These are phyloP conservation scores for Dicranocentrus wangi DNA, from an alignment of 2,888 invertebrate genomes.

Conservation along the genomic window DNA sequence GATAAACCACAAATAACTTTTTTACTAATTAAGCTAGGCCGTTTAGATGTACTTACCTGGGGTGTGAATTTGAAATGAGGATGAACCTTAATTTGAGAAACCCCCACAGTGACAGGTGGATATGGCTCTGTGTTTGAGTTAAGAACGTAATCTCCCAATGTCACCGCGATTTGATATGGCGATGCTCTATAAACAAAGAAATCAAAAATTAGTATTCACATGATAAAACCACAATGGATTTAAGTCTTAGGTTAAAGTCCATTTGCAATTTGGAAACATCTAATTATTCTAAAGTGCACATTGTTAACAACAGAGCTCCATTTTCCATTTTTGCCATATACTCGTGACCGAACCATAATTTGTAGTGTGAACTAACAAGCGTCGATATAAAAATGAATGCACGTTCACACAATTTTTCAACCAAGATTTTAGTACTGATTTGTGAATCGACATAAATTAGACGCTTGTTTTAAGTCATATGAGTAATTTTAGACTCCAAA, in stretches of 20 bases:
- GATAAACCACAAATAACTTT: slow-evolving; percentile 3
- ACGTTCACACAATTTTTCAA: too few species aligned
- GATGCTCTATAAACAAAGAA: slow-evolving; percentile 80
- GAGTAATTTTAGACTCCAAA: background rate
- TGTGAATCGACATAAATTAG: background rate
- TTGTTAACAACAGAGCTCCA: too few species aligned
- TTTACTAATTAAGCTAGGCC: slow-evolving; percentile 3
- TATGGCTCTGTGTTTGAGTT: slow-evolving; percentile 93
- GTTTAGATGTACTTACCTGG: slow-evolving; percentile 76
- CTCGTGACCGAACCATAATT: too few species aligned
- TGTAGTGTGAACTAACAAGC: too few species aligned
- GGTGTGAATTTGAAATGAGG: slow-evolving; percentile 95
- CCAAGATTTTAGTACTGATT: background rate
- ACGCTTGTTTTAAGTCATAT: too few species aligned
- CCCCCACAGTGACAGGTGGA: slow-evolving; percentile 93
- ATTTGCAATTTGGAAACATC: too few species aligned
- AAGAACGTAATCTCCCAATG: slow-evolving; percentile 93
- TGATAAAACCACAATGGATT: too few species aligned
- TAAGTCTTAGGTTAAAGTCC: too few species aligned
- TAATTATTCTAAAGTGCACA: too few species aligned
- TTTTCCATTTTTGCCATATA: too few species aligned
- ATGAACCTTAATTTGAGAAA: slow-evolving; percentile 91
- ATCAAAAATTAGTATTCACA: slow-evolving; percentile 15
- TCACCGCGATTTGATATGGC: slow-evolving; percentile 92
- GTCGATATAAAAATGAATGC: too few species aligned